phyloP scores from a whole-genome alignment of 2,888 invertebrate genomes.

The Arrhopalites spinosus region DNA sequence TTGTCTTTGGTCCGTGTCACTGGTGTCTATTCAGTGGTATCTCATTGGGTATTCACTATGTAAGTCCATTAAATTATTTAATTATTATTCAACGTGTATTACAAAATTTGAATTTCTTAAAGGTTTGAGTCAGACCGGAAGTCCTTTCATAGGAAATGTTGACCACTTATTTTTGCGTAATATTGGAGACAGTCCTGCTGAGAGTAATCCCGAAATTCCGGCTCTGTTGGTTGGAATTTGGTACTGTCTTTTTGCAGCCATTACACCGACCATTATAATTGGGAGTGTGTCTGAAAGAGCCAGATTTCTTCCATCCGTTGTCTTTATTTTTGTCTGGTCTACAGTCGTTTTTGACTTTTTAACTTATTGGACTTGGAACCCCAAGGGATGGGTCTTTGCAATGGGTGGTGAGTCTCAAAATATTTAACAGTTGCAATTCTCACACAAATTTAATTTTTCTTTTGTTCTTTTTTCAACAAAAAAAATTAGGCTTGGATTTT shows the following conservation, averaged over 20 bases:
- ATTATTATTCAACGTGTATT: too few relatives aligned
- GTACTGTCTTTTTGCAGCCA: slow-evolving; percentile 54
- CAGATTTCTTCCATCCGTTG: slow-evolving; percentile 46
- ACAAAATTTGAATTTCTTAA: too few relatives aligned
- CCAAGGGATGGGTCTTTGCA: slow-evolving; percentile 46
- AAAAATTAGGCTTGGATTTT: slow-evolving; percentile 49
- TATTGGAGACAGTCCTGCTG: slow-evolving; percentile 43
- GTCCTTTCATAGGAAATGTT: slow-evolving; percentile 46
- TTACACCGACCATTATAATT: slow-evolving; percentile 53
- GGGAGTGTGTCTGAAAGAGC: slow-evolving; percentile 48
- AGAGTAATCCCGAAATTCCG: slow-evolving; percentile 47
- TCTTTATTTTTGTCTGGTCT: slow-evolving; percentile 53
- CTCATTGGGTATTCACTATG: slow-evolving; percentile 48
- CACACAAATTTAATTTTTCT: not conserved
- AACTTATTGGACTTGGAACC: slow-evolving; percentile 54
- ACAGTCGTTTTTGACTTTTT: slow-evolving; percentile 53
- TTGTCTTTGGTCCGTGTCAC: slow-evolving; percentile 46
- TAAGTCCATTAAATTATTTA: too few relatives aligned
- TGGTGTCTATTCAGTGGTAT: slow-evolving; percentile 53
- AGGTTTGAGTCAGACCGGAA: slow-evolving; percentile 44
- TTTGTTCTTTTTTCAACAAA: not conserved
- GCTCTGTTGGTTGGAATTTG: slow-evolving; percentile 50
- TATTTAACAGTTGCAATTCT: not conserved
- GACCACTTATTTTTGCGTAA: slow-evolving; percentile 44
- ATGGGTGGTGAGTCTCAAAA: slow-evolving; percentile 38